These are phyloP conservation scores for Yoshiicerus persimilis DNA, from an alignment of 1,140 invertebrate species.

Conservation along the genomic window DNA sequence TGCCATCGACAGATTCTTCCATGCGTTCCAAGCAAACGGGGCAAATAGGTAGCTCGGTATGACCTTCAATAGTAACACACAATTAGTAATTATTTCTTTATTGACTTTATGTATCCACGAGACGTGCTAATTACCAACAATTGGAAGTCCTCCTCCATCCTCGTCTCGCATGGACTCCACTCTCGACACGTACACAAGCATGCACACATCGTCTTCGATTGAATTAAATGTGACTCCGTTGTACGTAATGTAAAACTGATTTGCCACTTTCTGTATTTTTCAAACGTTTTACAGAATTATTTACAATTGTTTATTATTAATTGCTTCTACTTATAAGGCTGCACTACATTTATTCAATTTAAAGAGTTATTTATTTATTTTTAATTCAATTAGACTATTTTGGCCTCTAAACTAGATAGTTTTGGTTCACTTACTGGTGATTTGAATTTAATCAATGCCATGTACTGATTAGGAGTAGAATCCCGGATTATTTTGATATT, in stretches of 20 bases:
- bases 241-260: slow-evolving; percentile 89
- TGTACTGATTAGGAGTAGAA: slow-evolving; percentile 89
- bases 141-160: slow-evolving; percentile 63
- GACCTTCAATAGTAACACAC: slow-evolving; percentile 58
- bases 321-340: too few species aligned
- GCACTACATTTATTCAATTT: too few species aligned
- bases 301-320: too few species aligned
- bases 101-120: not conserved
- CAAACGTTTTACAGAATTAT: not conserved
- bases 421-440: not conserved
- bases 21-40: slow-evolving; percentile 95
- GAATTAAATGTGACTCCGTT: slow-evolving; percentile 92
- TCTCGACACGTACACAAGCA: slow-evolving; percentile 90
- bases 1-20: slow-evolving; percentile 97
- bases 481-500: slow-evolving; percentile 87
- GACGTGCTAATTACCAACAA: slow-evolving; percentile 35
- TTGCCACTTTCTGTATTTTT: slow-evolving; percentile 69
- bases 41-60: slow-evolving; percentile 96
- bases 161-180: slow-evolving; percentile 74
- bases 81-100: not conserved
- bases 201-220: slow-evolving; percentile 86
- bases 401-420: not conserved
- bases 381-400: too few species aligned
- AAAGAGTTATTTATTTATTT: too few species aligned
- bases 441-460: slow-evolving; percentile 85